Evolutionary conservation across 2,888 invertebrate species (phyloP), one percentile per base, ranked within the genome.

Genomic region (Eumacrocentrus americanus): DNA sequence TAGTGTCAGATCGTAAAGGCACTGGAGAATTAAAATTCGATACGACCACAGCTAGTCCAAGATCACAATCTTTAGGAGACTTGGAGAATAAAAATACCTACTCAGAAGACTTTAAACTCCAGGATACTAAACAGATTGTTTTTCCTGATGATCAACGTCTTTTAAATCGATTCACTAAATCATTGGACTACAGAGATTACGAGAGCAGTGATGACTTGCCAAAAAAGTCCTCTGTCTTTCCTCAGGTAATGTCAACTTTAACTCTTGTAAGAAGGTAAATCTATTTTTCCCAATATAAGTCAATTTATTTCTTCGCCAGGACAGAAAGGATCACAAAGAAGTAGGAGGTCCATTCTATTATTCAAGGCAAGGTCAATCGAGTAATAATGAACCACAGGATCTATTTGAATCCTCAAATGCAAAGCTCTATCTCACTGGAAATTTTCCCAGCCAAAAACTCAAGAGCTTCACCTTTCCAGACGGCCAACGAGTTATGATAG

Each of bases 1-100:
- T 60, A 9, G 65, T 63, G 35, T 46, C 86, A 2, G 83, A 83
- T 68, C 81, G 85, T 60, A 84, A 83, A 29, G 84, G 84, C 50
- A 84, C 84, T 2, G 84, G 83, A 37, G 81, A 84, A 68, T 72
- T 85, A 40, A 80, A 81, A 69, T 78, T 84, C 60, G 83, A 83
- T 44, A 63, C 38, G 34, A 51, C 54, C 11, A 50, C 40, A 2
- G 46, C 58, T 14, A 11, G 11, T 0, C n/a, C 9, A 14, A 5
- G 14, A 12, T 22, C 37, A 16, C 20, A 23, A 47, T 29, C 7
- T 16, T 23, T 35, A 4, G 16, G 29, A 29, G 4, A 6, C 4
- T 6, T 9, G 9, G 9, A 6, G 4, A 29, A 29, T 6, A 29
- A 29, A 29, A 29, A 29, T 29, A 29, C 4, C 9, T n/a, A n/a